A percentile compares a stretch with the other conserved stretches of the same genome.
Conservation (phyloP, 2,113 vertebrate genomes). For the Dryoscopus gambensis region DNA sequence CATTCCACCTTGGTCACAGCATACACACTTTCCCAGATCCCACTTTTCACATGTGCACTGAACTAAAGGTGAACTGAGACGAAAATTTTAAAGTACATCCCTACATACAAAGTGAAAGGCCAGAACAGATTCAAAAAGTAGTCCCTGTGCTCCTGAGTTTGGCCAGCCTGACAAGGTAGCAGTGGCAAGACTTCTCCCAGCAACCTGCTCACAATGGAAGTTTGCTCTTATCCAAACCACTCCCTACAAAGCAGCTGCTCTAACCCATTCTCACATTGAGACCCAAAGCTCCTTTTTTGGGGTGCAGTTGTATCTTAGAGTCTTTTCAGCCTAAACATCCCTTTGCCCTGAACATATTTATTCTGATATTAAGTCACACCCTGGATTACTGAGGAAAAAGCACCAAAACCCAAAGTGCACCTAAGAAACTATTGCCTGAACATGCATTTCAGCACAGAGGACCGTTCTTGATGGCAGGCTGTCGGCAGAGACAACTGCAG, state of each 20-base stretch:
- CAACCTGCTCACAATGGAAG: background rate
- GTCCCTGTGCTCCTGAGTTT: background rate
- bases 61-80: accelerated
- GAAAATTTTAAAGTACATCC: background rate
- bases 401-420: background rate
- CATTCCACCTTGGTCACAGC: background rate
- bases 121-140: background rate
- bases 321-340: background rate
- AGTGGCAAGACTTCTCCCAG: background rate
- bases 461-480: background rate
- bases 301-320: background rate
- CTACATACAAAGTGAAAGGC: background rate
- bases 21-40: background rate
- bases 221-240: background rate
- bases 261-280: background rate
- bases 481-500: background rate
- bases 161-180: background rate
- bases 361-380: background rate
- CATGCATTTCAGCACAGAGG: background rate
- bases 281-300: background rate
- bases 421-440: background rate
- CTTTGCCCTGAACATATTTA: background rate
- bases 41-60: background rate
- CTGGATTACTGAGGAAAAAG: background rate
- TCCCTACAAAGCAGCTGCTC: background rate